A percentile compares a stretch with the other conserved stretches of the same genome.
Evolutionary conservation across 2,797 vertebrate genomes (phyloP).

Genomic region (Diplodus puntazzo): DNA sequence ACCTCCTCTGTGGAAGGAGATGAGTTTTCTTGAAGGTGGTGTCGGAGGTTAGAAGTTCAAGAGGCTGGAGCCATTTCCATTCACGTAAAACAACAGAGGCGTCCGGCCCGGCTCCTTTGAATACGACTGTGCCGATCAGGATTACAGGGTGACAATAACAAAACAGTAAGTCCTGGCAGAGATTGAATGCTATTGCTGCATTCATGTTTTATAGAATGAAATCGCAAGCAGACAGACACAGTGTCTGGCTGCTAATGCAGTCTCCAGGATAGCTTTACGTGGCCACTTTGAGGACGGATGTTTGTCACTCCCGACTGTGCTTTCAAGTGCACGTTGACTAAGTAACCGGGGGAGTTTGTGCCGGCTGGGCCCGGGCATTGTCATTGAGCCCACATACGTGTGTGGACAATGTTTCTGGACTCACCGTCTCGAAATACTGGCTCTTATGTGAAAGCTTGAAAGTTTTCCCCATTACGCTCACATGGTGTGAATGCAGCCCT

Average conservation of each 20-base stretch:
- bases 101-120: background rate
- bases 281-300: too few relatives aligned
- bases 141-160: background rate
- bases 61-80: conserved; percentile 6
- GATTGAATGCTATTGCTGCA: background rate
- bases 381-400: too few relatives aligned
- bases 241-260: too few relatives aligned
- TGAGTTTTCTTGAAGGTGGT: conserved; percentile 8
- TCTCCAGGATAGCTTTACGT: too few relatives aligned
- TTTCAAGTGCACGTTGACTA: too few relatives aligned
- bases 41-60: background rate
- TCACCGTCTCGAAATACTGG: background rate
- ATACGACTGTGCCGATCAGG: background rate
- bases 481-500: background rate
- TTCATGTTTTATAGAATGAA: background rate
- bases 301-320: too few relatives aligned
- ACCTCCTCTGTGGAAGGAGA: conserved; percentile 18
- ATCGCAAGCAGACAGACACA: background rate
- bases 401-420: too few relatives aligned
- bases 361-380: too few relatives aligned
- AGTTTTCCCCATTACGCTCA: conserved; percentile 2
- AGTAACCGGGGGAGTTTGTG: too few relatives aligned
- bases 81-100: background rate
- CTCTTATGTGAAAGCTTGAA: background rate
- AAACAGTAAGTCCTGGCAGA: background rate